A percentile compares a stretch with the other conserved stretches of the same genome.
Evolutionary conservation across 2,797 vertebrate genomes (phyloP).

Genomic region (Anolis apletophallus): DNA sequence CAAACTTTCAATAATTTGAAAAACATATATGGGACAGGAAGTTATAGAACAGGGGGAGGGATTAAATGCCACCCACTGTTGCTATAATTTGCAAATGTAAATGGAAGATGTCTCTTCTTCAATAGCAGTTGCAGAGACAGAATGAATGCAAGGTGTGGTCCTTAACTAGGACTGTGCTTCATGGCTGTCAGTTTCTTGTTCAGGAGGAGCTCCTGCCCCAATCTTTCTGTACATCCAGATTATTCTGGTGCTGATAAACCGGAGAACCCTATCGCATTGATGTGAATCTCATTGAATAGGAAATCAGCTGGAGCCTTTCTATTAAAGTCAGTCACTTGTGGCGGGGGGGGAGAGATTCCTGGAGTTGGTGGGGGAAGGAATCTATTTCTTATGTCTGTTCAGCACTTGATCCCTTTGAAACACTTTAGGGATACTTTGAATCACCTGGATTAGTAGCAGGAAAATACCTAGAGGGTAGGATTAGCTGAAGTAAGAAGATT

Average conservation of each 20-base stretch:
- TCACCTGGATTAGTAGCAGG: constrained; percentile 21
- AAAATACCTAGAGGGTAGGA: neutral
- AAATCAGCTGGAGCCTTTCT: neutral
- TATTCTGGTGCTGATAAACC: neutral
- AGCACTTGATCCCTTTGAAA: fast-evolving
- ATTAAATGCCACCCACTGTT: neutral
- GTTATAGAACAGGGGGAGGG: neutral
- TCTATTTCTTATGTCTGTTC: neutral
- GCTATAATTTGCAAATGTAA: neutral
- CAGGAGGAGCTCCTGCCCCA: neutral
- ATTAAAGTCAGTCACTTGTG: neutral
- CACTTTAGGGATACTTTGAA: neutral
- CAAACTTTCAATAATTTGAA: neutral
- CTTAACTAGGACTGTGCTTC: no score
- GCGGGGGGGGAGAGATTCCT: neutral
- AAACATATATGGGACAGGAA: neutral
- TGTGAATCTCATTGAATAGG: neutral
- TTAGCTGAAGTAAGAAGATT: constrained; percentile 19
- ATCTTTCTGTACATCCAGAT: constrained; percentile 25
- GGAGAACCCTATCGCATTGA: neutral
- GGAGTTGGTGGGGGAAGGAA: neutral
- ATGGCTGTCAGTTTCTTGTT: neutral
- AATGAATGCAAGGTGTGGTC: neutral
- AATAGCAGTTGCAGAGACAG: neutral
- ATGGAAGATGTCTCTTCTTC: neutral